phyloP scores from a whole-genome alignment of 2,888 invertebrate genomes.

The Monochamus alternatus region DNA sequence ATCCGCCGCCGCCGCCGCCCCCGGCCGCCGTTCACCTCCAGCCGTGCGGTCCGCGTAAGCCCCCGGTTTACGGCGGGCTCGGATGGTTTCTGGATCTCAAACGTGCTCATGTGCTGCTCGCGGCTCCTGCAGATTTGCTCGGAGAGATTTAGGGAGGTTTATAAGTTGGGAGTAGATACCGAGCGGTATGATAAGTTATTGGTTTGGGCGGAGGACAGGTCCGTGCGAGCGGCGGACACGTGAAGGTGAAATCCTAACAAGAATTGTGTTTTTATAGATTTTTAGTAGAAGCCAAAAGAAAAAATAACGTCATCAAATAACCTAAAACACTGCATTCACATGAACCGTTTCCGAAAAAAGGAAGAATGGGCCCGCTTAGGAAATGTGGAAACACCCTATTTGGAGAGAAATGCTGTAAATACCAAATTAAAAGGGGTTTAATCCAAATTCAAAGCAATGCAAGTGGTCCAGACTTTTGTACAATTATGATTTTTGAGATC shows the following conservation, averaged over 20 bases:
- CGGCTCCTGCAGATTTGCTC: constrained; percentile 67
- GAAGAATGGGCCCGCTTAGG: no score
- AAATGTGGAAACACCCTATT: no score
- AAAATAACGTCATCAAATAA: no score
- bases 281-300: no score
- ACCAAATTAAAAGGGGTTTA: no score
- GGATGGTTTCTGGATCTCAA: constrained; percentile 66
- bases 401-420: no score
- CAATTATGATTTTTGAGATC: no score
- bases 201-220: constrained; percentile 62
- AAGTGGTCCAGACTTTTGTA: no score
- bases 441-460: no score
- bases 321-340: no score
- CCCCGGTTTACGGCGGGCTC: constrained; percentile 69
- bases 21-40: constrained; percentile 64
- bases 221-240: neutral
- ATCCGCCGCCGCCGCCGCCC: constrained; percentile 43
- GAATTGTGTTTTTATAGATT: neutral
- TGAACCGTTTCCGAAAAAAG: no score
- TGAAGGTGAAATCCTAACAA: neutral
- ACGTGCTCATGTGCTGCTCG: constrained; percentile 66
- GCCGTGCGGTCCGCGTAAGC: constrained; percentile 70
- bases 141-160: constrained; percentile 68
- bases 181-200: constrained; percentile 66
- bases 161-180: constrained; percentile 64